phyloP scores from a whole-genome alignment of 2,888 invertebrate genomes.

The Standfussiana lucernea region DNA sequence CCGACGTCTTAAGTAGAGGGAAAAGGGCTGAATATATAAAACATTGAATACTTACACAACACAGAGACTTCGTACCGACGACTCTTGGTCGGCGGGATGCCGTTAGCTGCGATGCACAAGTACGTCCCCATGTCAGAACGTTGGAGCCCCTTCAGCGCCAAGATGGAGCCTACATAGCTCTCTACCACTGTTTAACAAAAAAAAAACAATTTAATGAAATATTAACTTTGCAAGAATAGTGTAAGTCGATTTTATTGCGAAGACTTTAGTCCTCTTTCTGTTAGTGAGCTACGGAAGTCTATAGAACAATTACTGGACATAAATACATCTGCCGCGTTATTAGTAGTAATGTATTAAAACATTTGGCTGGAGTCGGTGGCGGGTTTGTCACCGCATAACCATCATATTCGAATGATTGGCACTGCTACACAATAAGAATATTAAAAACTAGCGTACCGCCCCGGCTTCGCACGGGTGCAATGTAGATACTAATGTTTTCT shows the following conservation, averaged over 20 bases:
- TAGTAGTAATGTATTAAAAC: background rate
- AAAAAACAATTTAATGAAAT: conserved; percentile 8
- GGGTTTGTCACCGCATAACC: conserved; percentile 2
- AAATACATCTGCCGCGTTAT: background rate
- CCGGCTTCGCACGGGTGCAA: too few species aligned
- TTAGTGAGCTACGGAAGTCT: background rate
- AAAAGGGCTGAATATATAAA: conserved; percentile 6
- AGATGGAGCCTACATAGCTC: conserved; percentile 92
- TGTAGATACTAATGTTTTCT: too few species aligned
- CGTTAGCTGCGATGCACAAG: conserved; percentile 96
- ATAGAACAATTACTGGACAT: background rate
- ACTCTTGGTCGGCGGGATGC: conserved; percentile 95
- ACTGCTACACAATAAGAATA: background rate
- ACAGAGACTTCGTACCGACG: conserved; percentile 95
- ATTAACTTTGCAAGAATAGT: background rate
- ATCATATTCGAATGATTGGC: background rate
- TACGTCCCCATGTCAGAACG: conserved; percentile 96
- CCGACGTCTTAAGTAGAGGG: background rate
- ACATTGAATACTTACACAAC: conserved; percentile 92
- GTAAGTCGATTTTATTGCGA: background rate
- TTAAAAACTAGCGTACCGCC: too few species aligned
- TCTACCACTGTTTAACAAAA: conserved; percentile 90
- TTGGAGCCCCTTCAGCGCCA: conserved; percentile 93
- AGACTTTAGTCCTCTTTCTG: background rate
- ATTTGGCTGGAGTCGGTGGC: background rate